Conservation (phyloP, 1,140 invertebrate genomes). For the Drosophila watanabei region DNA sequence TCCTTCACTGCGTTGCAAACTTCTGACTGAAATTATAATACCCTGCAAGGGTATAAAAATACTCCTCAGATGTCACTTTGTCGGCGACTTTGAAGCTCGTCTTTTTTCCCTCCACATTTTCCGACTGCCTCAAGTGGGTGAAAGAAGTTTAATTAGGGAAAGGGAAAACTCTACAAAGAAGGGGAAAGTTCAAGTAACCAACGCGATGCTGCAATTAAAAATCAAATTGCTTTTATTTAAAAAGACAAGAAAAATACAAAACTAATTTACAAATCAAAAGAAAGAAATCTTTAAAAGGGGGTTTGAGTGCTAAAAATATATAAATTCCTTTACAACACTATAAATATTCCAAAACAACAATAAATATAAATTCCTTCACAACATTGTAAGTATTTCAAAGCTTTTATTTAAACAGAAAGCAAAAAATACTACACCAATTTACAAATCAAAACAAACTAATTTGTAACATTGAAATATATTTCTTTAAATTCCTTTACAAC, state of each 20-base stretch:
- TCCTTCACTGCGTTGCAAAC: no score
- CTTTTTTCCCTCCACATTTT: background rate
- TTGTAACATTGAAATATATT: no score
- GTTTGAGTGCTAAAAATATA: background rate
- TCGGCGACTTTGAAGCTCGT: slow-evolving; percentile 47
- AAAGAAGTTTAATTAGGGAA: slow-evolving; percentile 58
- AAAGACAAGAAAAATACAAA: slow-evolving; percentile 37
- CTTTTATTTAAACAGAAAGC: background rate
- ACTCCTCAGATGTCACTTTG: slow-evolving; percentile 49
- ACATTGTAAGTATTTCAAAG: no score
- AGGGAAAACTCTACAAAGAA: background rate
- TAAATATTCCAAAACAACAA: no score
- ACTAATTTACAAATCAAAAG: background rate
- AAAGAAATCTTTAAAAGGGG: no score
- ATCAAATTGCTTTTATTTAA: slow-evolving; percentile 6
- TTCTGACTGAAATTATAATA: no score
- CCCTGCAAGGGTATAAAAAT: no score
- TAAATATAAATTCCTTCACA: no score
- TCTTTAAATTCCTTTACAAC: background rate
- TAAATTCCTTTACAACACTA: background rate
- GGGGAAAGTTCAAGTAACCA: slow-evolving; percentile 14
- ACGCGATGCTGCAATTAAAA: background rate
- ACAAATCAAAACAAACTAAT: background rate
- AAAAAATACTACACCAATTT: slow-evolving; percentile 30
- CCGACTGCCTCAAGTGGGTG: slow-evolving; percentile 41